Evolutionary conservation across 2,797 vertebrate species (phyloP).

Genomic region (Lepilemur ruficaudatus): DNA sequence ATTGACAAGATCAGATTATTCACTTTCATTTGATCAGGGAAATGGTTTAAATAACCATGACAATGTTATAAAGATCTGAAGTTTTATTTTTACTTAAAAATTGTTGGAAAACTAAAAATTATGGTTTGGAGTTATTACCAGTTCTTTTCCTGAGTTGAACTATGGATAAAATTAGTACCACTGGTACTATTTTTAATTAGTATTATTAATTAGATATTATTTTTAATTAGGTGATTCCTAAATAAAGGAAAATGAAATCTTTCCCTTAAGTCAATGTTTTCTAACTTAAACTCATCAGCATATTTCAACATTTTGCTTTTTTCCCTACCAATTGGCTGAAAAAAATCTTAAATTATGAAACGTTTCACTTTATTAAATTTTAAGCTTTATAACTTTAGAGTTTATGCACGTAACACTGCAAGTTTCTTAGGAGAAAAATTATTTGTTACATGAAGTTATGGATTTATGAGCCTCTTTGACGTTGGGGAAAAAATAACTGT

Average conservation of each 20-base stretch:
- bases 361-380: constrained; percentile 1
- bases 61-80: not conserved
- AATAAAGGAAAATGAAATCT: not conserved
- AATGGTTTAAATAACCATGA: not conserved
- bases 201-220: not conserved
- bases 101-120: not conserved
- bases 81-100: not conserved
- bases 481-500: not conserved
- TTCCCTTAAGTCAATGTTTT: constrained; percentile 22
- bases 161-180: not conserved
- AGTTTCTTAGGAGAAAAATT: not conserved
- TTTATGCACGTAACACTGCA: not conserved
- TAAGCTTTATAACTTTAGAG: not conserved
- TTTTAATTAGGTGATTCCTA: constrained; percentile 46
- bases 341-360: constrained; percentile 52
- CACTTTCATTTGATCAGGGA: not conserved
- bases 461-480: not conserved
- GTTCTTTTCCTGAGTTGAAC: not conserved
- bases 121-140: not conserved
- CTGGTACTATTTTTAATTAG: not conserved
- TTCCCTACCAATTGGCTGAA: rapidly evolving
- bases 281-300: not conserved
- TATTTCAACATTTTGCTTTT: constrained; percentile 2
- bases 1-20: not conserved
- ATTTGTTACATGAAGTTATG: not conserved